Base-by-base conservation (phyloP, 1,140 invertebrate genomes). In the Papilio dardanus region DNA sequence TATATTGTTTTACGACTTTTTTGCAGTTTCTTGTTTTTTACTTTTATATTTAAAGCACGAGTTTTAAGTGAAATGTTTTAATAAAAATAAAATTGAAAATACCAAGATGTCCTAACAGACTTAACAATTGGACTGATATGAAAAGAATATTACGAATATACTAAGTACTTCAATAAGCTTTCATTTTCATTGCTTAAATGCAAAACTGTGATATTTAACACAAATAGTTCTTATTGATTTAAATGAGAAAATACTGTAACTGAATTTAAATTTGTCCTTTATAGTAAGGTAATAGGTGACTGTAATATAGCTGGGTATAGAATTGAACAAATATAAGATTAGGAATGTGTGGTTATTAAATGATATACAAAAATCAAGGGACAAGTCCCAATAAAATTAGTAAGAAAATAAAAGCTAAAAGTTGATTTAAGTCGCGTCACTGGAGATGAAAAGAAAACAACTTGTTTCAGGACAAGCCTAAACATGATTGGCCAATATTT, bases 401-500 rank as follows among this genome's bases (percentile, higher is more conserved):
- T 46, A 46, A 46, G 4, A 46, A 46, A 16, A 16, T 7, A 37
- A 37, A 37, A 12, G 7, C 16, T 46, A 46, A n/a, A 46, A 46
- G 37, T n/a, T 46, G n/a, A 46, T 46, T 46, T n/a, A 46, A 46
- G 3, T 6, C 16, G n/a, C 16, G 6, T 5, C 16, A 37, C 35
- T 10, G 35, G 33, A 35, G 6, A 5, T 35, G 33, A 35, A 35
- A 35, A 35, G 6, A 35, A 35, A 8, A 35, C 6, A 35, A 8
- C 33, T 8, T 12, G 21, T 58, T 58, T 24, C 28, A 40, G 14
- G 1, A 69, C 37, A 7, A 37, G 40, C 31, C 66, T n/a, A 68
- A 71, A 71, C 24, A 21, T 28, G 7, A 42, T 46, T 71, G 42
- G 12, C 28, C 42, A 71, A 71, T 71, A 71, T 35, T 30, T 35